Base-by-base conservation (phyloP, 2,797 vertebrate species). In the Tadarida brasiliensis region DNA sequence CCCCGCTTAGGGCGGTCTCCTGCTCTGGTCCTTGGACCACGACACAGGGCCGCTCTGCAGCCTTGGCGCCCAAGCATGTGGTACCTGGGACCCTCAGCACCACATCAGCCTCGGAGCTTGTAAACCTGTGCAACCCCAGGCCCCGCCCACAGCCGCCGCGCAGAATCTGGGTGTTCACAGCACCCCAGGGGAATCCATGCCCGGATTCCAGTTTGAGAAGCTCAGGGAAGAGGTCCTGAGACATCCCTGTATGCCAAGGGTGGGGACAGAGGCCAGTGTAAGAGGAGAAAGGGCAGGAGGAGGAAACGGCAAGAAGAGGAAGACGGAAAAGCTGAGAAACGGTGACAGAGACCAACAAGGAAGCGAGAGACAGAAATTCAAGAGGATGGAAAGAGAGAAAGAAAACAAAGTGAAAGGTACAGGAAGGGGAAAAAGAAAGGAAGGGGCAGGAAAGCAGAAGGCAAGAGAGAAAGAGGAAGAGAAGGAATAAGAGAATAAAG, bases 61-160 rank as follows among this genome's bases (percentile, higher is more conserved):
- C 6, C 35, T 35, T 10, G 35, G 11, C 35, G 1, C n/a, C 84
- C 51, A 17, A 3, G 14, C 2, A 1, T 19, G 16, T 28, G 33
- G 33, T 0, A 19, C 44, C 54, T 16, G 17, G 77, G 71, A 11
- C 33, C 73, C 4, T 3, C 17, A 30, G 16, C 8, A 12, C 26
- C 39, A 5, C 4, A 11, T 65, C 19, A 8, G 39, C 9, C 26
- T 33, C 20, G 54, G 26, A 57, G 20, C 28, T 10, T 7, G 1
- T 12, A 28, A 19, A 74, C 39, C 2, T 0, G 17, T 24, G 54
- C 76, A 3, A 22, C 51, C 67, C 22, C 49, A 24, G 44, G 56
- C 3, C 77, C 30, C 7, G 30, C 49, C 51, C 28, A n/a, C 26
- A n/a, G 0, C 16, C 14, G 2, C 17, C 3, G 1, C 10, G 39